Conservation (phyloP, 53 echinoderm and acorn worm genomes). For the Astropecten irregularis region DNA sequence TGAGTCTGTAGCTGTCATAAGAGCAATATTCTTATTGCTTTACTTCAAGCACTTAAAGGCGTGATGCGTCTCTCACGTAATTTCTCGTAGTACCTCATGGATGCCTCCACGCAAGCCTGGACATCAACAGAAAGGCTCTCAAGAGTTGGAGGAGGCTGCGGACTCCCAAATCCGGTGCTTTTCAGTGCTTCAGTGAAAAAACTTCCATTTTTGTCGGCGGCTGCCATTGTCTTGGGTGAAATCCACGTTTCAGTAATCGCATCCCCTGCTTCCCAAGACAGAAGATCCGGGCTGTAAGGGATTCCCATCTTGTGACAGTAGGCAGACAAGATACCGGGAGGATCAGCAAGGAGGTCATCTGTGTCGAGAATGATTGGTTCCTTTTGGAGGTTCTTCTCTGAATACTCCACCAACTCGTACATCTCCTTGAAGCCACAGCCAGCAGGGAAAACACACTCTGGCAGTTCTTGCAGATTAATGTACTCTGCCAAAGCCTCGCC, state of each 20-base stretch:
- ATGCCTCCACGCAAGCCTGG: constrained; percentile 18
- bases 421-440: constrained; percentile 42
- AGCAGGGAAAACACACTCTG: constrained; percentile 1
- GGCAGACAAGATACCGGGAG: constrained; percentile 16
- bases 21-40: too few relatives aligned
- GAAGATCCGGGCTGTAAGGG: constrained; percentile 26
- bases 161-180: constrained; percentile 6
- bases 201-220: background rate
- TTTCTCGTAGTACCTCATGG: constrained; percentile 33
- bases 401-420: constrained; percentile 40
- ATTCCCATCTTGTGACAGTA: constrained; percentile 48
- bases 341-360: constrained; percentile 48
- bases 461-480: background rate
- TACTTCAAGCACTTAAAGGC: too few relatives aligned
- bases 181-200: constrained; percentile 1
- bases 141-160: constrained; percentile 12
- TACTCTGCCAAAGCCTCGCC: too few relatives aligned
- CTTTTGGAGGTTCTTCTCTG: constrained; percentile 12
- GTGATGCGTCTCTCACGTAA: constrained; percentile 12
- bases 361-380: constrained; percentile 35
- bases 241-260: constrained; percentile 15
- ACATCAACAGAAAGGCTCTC: constrained; percentile 36
- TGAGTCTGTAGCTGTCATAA: too few relatives aligned
- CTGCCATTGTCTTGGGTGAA: background rate
- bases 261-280: constrained; percentile 36